Base-by-base conservation (phyloP, 2,797 vertebrate genomes). In the Pipistrellus pygmaeus region DNA sequence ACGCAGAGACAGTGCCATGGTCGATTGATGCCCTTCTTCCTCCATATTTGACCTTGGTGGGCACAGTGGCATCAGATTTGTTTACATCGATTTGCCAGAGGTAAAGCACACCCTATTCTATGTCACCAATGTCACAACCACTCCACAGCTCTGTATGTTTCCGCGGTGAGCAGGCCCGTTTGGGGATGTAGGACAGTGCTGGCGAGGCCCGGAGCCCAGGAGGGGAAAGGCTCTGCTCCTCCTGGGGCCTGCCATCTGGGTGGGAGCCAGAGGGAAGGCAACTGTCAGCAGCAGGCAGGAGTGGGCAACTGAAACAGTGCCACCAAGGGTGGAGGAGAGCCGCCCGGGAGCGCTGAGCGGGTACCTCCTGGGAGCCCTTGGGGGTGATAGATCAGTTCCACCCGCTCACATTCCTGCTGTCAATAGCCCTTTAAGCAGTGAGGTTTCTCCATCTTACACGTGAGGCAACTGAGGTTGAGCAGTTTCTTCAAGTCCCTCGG, bases 91-190 rank as follows among this genome's bases (percentile, higher is more conserved):
- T 83, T 83, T 96, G 69, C 66, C 68, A 71, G 35, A 82, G 5
- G 66, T n/a, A 76, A 93, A 17, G 73, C 27, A 75, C 38, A 84
- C 12, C 60, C 88, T 93, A 5, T 46, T 93, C 90, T 76, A 85
- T 10, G 78, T 18, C 77, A 92, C 69, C 77, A 57, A 89, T 17
- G 48, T 55, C 69, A 72, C 23, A 76, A 84, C 55, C 86, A 95
- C 68, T 55, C 51, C 88, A 30, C 30, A 62, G 12, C n/a, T 60
- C 88, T 64, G 46, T 62, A n/a, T 8, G 13, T 62, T 46, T 12
- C 21, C 27, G 3, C 48, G 41, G 0, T 2, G 57, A 71, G 51
- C 35, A 53, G 53, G 51, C 51, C 51, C 25, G 17, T 15, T 48
- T 55, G 20, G n/a, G 62, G 38, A 23, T 44, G 30, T 1, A 1